Conservation (phyloP, 2,113 vertebrate species). For the Bambusicola thoracicus region DNA sequence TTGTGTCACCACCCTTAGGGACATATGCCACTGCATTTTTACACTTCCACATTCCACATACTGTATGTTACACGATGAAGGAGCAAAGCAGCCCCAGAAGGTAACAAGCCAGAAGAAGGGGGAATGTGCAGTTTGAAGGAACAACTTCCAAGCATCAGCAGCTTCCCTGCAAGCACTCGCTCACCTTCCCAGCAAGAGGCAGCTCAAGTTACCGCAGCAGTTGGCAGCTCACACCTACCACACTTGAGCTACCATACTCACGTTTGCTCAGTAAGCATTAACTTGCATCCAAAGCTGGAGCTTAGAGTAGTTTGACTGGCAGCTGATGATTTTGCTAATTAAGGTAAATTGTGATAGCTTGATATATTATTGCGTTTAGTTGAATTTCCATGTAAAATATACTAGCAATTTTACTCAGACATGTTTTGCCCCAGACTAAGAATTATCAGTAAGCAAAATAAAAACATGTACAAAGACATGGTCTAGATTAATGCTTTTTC, state of each 20-base stretch:
- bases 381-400: background rate
- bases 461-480: background rate
- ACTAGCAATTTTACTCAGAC: background rate
- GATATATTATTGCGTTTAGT: fast-evolving
- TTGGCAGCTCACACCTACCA: background rate
- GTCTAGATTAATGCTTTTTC: background rate
- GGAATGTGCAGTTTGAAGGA: background rate
- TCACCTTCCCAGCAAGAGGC: background rate
- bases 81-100: background rate
- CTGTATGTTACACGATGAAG: fast-evolving
- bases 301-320: background rate
- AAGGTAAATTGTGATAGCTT: background rate
- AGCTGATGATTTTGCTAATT: constrained; percentile 27
- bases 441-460: background rate
- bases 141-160: background rate
- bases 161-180: background rate
- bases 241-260: background rate
- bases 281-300: background rate
- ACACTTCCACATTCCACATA: background rate
- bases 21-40: background rate
- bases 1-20: too few relatives aligned
- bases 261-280: background rate
- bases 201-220: background rate
- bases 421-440: background rate
- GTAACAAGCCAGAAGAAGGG: background rate